Base-by-base conservation (phyloP, 2,888 invertebrate genomes). In the Phalangium opilio region DNA sequence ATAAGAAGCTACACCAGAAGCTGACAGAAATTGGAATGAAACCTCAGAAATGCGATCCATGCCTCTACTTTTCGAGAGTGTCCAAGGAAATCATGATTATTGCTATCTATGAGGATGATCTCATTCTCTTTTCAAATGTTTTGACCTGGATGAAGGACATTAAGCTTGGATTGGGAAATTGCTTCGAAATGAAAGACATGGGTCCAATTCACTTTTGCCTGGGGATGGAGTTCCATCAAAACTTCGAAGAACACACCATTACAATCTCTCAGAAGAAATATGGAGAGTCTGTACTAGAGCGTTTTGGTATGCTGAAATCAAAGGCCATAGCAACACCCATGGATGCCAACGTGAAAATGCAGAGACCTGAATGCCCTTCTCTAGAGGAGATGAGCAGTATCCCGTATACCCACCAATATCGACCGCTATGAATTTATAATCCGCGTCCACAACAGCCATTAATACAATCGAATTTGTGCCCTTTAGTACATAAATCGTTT, bases 71-170 rank as follows among this genome's bases (percentile, higher is more conserved):
- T 43, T 12, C 15, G 10, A 11, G 12, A 17, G 14, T 34, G 12
- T 8, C 14, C n/a, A 19, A 10, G 10, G 12, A n/a, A 3, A 8
- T n/a, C 3, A 20, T 19, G 8, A 43, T 55, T n/a, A 5, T 55
- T 2, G 54, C 47, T 14, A 18, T 53, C 3, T 53, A 53, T 49
- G 54, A 55, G 4, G 54, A 54, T 41, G 54, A 54, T 33, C 42
- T 44, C 3, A 17, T 50, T 11, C 8, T 41, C 8, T 21, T 27
- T 5, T 21, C 27, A 4, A 41, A 27, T 5, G 14, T 11, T 15
- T 41, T 49, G 27, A 19, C 17, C 4, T 12, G n/a, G 10, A 14
- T 43, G 15, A 14, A 11, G 2, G 21, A 43, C 7, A 19, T 47
- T 1, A n/a, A 33, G n/a, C 14, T 17, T 10, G 14, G 15, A 3